Evolutionary conservation across 2,113 vertebrate genomes (phyloP).

Genomic region (Hemichromis elongatus): DNA sequence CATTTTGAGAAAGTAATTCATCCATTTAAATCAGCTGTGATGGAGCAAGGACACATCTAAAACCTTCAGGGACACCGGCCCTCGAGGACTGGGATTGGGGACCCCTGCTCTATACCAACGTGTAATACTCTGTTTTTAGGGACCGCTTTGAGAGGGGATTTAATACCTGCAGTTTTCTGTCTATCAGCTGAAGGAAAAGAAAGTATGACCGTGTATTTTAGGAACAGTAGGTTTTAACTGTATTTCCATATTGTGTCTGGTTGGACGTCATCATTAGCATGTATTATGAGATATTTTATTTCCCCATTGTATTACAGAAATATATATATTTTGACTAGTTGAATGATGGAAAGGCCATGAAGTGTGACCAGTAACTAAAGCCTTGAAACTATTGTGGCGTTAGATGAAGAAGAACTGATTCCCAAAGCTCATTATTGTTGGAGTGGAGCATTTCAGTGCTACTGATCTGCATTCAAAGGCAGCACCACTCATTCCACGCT

Average conservation of each 20-base stretch:
- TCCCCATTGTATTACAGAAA: not conserved
- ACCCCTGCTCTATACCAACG: not conserved
- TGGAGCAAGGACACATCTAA: too few relatives aligned
- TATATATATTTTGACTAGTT: not conserved
- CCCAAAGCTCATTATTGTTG: constrained; percentile 41
- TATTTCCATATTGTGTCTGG: not conserved
- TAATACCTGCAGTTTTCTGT: not conserved
- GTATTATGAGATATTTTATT: not conserved
- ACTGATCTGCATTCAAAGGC: constrained; percentile 24
- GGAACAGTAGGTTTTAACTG: not conserved
- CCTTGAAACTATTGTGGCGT: not conserved
- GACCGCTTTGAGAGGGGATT: not conserved
- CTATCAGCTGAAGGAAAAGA: not conserved
- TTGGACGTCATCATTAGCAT: not conserved
- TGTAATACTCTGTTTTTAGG: not conserved
- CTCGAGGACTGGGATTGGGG: too few relatives aligned
- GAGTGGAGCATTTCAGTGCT: not conserved
- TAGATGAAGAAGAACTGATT: not conserved
- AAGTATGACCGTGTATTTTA: accelerated
- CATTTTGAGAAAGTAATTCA: too few relatives aligned
- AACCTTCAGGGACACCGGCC: too few relatives aligned
- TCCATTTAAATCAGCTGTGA: too few relatives aligned
- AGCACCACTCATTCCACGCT: not conserved
- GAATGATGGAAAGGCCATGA: not conserved
- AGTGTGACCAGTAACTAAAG: not conserved